phyloP scores from a whole-genome alignment of 2,113 vertebrate genomes.

The Entomyzon cyanotis region DNA sequence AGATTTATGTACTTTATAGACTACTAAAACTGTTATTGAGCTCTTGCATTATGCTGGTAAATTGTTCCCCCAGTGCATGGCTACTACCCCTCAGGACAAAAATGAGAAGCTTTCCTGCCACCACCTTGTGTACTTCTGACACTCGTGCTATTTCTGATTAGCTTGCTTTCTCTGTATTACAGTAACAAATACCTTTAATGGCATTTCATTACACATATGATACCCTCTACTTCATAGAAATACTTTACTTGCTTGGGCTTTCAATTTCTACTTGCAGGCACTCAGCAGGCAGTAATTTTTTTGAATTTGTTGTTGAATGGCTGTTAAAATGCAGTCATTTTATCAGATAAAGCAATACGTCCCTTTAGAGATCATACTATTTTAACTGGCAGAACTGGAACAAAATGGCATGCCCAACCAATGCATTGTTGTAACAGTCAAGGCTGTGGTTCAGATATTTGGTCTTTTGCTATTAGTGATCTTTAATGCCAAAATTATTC shows the following conservation, averaged over 20 bases:
- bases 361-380: neutral
- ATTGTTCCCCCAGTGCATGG: neutral
- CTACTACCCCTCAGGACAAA: neutral
- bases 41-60: neutral
- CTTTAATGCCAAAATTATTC: neutral
- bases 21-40: neutral
- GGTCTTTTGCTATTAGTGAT: neutral
- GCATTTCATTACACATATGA: neutral
- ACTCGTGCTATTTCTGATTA: neutral
- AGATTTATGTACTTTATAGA: neutral
- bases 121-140: neutral
- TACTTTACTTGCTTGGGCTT: neutral
- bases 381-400: neutral
- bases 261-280: neutral
- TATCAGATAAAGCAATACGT: neutral
- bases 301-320: neutral
- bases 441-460: neutral
- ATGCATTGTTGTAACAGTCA: neutral
- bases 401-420: neutral
- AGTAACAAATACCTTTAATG: slow-evolving; percentile 12
- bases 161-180: slow-evolving; percentile 1
- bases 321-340: neutral
- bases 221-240: neutral
- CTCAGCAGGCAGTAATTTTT: neutral
- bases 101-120: neutral